Conservation (phyloP, 2,797 vertebrate species). For the Hippocampus kuda region DNA sequence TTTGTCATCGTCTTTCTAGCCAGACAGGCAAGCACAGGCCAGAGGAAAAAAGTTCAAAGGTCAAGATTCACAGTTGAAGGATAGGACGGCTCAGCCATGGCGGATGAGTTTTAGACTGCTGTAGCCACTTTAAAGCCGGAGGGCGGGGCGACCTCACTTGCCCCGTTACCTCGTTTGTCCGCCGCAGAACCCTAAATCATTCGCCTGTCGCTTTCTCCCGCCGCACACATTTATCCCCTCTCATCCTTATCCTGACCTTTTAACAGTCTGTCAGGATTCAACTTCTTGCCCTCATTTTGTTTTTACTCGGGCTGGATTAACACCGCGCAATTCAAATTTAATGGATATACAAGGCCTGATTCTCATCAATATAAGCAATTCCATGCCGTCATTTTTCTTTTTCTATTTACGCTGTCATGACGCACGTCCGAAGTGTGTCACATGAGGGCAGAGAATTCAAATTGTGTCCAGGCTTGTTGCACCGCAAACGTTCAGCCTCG, state of each 20-base stretch:
- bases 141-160: conserved; percentile 1
- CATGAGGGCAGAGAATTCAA: no score
- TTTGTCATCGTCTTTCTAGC: background rate
- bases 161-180: background rate
- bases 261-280: background rate
- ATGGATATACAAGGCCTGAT: background rate
- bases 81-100: conserved; percentile 13
- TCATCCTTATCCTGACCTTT: conserved; percentile 4
- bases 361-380: no score
- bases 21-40: background rate
- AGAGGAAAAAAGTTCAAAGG: background rate
- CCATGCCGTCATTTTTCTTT: no score
- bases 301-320: background rate
- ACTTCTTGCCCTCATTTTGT: background rate
- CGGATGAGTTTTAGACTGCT: conserved; percentile 2
- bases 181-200: conserved; percentile 13
- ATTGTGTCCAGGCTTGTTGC: no score
- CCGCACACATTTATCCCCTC: background rate
- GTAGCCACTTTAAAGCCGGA: background rate
- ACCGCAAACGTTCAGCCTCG: no score
- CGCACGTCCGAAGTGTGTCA: no score
- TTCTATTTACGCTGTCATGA: no score
- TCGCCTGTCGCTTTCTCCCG: conserved; percentile 4
- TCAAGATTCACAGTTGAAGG: conserved; percentile 8
- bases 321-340: background rate